These are phyloP conservation scores for Drosophila testacea DNA, from an alignment of 2,888 invertebrate species.

Conservation along the genomic window DNA sequence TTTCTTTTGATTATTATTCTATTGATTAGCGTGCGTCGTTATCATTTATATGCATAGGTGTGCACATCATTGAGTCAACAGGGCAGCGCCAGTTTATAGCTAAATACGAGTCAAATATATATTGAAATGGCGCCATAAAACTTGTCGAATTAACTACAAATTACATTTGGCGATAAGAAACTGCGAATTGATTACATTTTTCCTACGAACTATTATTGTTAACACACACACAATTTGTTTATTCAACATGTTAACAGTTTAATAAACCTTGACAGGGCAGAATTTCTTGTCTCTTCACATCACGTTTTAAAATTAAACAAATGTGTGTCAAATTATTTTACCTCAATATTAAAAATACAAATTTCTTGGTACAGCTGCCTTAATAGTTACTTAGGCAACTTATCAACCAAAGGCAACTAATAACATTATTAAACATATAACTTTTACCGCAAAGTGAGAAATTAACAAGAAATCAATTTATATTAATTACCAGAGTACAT, in stretches of 20 bases:
- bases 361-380: too few species aligned
- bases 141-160: too few species aligned
- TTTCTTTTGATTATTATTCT: constrained; percentile 24
- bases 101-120: constrained; percentile 4
- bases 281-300: not conserved
- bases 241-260: not conserved
- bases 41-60: constrained; percentile 45
- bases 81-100: constrained; percentile 10
- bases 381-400: not conserved
- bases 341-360: too few species aligned
- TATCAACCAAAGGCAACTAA: not conserved
- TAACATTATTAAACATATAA: too few species aligned
- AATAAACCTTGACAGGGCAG: not conserved
- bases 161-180: constrained; percentile 29
- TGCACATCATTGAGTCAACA: constrained; percentile 38
- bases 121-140: constrained; percentile 40
- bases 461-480: too few species aligned
- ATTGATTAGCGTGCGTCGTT: constrained; percentile 23
- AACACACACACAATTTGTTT: constrained; percentile 4
- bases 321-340: not conserved
- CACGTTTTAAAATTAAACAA: not conserved
- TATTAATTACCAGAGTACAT: too few species aligned
- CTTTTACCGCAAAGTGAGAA: too few species aligned
- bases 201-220: constrained; percentile 10
- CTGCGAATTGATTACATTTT: constrained; percentile 35